These are phyloP conservation scores for Drosophila setosimentum DNA, from an alignment of 2,888 invertebrate species.

Conservation along the genomic window DNA sequence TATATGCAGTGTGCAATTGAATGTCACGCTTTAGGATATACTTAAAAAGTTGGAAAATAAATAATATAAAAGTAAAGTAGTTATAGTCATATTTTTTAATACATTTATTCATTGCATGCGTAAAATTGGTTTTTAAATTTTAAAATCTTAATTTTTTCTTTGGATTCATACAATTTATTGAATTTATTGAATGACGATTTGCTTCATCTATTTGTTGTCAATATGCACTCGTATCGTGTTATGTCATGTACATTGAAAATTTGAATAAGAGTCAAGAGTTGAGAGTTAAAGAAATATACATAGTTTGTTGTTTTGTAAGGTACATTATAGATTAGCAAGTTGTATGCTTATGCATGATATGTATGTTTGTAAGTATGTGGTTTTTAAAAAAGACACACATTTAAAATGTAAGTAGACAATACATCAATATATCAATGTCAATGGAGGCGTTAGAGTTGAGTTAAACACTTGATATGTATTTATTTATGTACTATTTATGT, in stretches of 20 bases:
- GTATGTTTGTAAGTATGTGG: constrained; percentile 14
- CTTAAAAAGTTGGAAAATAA: background rate
- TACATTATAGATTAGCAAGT: constrained; percentile 65
- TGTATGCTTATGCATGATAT: constrained; percentile 33
- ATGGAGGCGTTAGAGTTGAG: constrained; percentile 73
- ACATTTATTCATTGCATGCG: constrained; percentile 81
- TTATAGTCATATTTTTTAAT: constrained; percentile 49
- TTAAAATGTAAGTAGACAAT: constrained; percentile 73
- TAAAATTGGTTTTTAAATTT: constrained; percentile 76
- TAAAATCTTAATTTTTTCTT: constrained; percentile 73
- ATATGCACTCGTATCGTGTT: constrained; percentile 34
- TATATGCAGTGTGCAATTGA: background rate
- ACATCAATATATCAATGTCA: constrained; percentile 77
- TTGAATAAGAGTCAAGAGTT: constrained; percentile 77
- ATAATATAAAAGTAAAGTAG: background rate
- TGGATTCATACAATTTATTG: constrained; percentile 65
- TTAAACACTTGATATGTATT: constrained; percentile 66
- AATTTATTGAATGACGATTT: constrained; percentile 56
- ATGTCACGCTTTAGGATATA: background rate
- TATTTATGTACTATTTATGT: constrained; percentile 42
- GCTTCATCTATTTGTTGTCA: constrained; percentile 24
- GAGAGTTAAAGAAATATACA: constrained; percentile 74
- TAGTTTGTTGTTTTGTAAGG: constrained; percentile 60
- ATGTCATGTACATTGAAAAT: constrained; percentile 75
- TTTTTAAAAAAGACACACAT: constrained; percentile 36